Base-by-base conservation (phyloP, 2,888 invertebrate species). In the Chironomus tentans region DNA sequence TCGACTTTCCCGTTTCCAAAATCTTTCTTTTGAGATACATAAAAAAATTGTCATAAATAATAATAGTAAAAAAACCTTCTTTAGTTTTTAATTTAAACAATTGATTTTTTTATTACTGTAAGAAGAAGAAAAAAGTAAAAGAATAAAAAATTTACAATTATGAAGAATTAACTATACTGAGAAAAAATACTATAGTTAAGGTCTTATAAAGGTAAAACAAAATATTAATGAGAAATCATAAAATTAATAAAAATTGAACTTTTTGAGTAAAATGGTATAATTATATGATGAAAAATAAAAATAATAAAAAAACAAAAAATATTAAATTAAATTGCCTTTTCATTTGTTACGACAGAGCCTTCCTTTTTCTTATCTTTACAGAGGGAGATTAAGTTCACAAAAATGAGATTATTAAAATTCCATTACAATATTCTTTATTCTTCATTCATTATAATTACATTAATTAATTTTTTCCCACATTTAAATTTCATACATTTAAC, bases 191-290 rank as follows among this genome's bases (percentile, higher is more conserved):
- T 65, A 65, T 65, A 65, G 65, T 65, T 65, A 65, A 65, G 65
- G 21, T 24, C 21, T 13, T 65, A 21, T 21, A 21, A 65, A 65
- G 65, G 65, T 65, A 65, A 65, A 65, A 24, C 18, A 65, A 13
- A 65, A 21, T 65, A 65, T 21, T 65, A 18, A 56, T 56, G 56
- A 56, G 18, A 65, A 65, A 65, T 65, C 65, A 65, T 65, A 65
- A 65, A 21, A 65, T 24, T 65, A 65, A 65, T 65, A 24, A 65
- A 65, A 65, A 21, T 24, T 18, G 21, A 65, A 18, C 21, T 65
- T 65, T 65, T 65, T 65, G 65, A 65, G 65, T 65, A 65, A 65
- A 65, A 18, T 65, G 65, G 65, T 65, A 21, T 65, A 65, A 65
- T 65, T 65, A 65, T 65, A 24, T 65, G 65, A 65, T 24, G 24